Conservation (phyloP, 2,888 invertebrate genomes). For the Cheilosia pagana region DNA sequence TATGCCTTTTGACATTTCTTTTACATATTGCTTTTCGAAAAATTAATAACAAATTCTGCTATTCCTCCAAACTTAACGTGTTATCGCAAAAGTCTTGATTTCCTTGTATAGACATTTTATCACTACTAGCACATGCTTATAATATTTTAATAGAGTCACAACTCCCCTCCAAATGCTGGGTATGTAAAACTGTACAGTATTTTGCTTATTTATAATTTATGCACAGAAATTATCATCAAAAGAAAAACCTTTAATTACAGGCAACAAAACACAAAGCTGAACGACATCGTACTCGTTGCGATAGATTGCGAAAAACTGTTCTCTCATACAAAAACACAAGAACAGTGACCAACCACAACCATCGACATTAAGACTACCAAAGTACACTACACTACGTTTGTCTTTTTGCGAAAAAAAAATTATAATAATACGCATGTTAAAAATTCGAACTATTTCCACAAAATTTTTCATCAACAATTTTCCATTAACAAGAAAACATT, state of each 20-base stretch:
- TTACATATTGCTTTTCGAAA: no score
- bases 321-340: constrained; percentile 34
- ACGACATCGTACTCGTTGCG: constrained; percentile 53
- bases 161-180: not conserved
- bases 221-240: constrained; percentile 19
- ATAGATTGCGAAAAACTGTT: constrained; percentile 62
- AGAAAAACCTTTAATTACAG: constrained; percentile 55
- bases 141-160: not conserved
- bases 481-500: constrained; percentile 15
- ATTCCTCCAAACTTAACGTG: no score
- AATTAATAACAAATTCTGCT: no score
- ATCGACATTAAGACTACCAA: constrained; percentile 48
- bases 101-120: no score
- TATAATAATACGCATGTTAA: constrained; percentile 31
- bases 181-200: constrained; percentile 38
- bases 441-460: constrained; percentile 6
- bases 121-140: no score
- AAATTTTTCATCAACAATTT: constrained; percentile 17
- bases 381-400: constrained; percentile 35
- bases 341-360: constrained; percentile 43
- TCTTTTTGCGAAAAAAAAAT: constrained; percentile 16
- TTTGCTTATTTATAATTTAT: not conserved
- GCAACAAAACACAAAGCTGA: constrained; percentile 50
- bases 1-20: no score
- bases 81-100: no score